Conservation (phyloP, 2,888 invertebrate genomes). For the Nemotelus pantherinus region DNA sequence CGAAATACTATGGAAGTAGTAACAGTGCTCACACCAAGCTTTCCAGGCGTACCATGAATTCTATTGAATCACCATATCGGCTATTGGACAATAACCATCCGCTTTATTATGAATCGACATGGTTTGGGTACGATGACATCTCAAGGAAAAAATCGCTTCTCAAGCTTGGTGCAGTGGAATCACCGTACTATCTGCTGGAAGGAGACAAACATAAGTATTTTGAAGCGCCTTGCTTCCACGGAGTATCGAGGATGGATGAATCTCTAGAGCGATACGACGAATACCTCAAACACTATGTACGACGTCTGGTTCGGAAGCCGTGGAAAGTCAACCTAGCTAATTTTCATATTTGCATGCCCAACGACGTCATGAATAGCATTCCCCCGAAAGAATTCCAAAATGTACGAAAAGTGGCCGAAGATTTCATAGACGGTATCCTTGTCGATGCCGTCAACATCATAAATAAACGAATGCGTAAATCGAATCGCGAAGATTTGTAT, state of each 20-base stretch:
- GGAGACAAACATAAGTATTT: constrained; percentile 7
- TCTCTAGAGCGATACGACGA: constrained; percentile 13
- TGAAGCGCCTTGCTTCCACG: constrained; percentile 18
- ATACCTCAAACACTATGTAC: background rate
- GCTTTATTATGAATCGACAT: too few relatives aligned
- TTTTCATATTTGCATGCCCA: constrained; percentile 44
- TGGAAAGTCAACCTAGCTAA: constrained; percentile 15
- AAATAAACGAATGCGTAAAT: constrained; percentile 1
- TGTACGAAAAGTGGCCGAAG: constrained; percentile 21
- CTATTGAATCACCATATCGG: too few relatives aligned
- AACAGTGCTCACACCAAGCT: too few relatives aligned
- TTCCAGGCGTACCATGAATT: too few relatives aligned
- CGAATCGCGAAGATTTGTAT: constrained; percentile 6
- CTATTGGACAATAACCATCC: too few relatives aligned
- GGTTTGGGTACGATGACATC: too few relatives aligned
- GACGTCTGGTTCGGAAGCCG: constrained; percentile 8
- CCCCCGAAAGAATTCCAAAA: constrained; percentile 25
- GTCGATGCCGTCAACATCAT: background rate
- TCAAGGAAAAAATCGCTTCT: background rate
- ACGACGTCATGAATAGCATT: constrained; percentile 44
- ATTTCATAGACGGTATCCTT: constrained; percentile 22
- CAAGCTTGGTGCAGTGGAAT: constrained; percentile 1
- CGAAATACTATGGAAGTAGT: too few relatives aligned
- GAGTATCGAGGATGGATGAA: background rate
- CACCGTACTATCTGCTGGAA: constrained; percentile 14